Base-by-base conservation (phyloP, 64 coral and sea anemone species). In the Hydrozoanthus tunicans region DNA sequence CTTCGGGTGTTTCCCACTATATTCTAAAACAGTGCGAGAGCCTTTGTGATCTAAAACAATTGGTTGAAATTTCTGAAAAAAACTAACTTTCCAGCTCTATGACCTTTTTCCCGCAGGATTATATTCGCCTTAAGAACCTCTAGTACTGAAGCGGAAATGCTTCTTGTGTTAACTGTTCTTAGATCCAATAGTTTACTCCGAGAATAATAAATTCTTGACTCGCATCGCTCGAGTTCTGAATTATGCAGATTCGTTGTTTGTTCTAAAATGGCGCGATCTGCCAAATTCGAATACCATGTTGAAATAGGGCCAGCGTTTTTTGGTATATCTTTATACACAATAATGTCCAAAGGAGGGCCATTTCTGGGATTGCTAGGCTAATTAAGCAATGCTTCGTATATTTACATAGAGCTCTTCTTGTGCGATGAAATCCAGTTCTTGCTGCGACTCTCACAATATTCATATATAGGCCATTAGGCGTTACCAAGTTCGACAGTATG, bases 1-100 rank as follows among this genome's bases (percentile, higher is more conserved):
- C 79, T 81, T 62, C 2, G 59, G 9, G 79, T 64, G 59, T 81
- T 81, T 81, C 32, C 59, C 23, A 58, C 59, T 25, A 81, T 81
- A 81, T 25, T 81, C 64, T 81, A 58, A 81, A 64, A 81, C 79
- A 23, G 62, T 81, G 23, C 59, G 64, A 81, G 59, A 64, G 79
- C 59, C 59, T 81, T 81, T 64, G 25, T 81, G 59, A 81, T 81
- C n/a, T 43, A 43, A 43, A 43, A 43, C 32, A 43, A 43, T 64
- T 53, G 52, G 52, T 77, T 77, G 43, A 77, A 70, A 17, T 70
- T 70, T 23, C 25, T 70, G 67, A 70, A 0, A 70, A 70, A 70
- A 20, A 70, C 67, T 20, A 70, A 70, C 14, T 70, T 70, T n/a
- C 1, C 67, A 70, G 67, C 67, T 70, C 67, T 70, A 70, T 70